These are phyloP conservation scores for Rhyzopertha dominica DNA, from an alignment of 1,140 invertebrate genomes.

Conservation along the genomic window DNA sequence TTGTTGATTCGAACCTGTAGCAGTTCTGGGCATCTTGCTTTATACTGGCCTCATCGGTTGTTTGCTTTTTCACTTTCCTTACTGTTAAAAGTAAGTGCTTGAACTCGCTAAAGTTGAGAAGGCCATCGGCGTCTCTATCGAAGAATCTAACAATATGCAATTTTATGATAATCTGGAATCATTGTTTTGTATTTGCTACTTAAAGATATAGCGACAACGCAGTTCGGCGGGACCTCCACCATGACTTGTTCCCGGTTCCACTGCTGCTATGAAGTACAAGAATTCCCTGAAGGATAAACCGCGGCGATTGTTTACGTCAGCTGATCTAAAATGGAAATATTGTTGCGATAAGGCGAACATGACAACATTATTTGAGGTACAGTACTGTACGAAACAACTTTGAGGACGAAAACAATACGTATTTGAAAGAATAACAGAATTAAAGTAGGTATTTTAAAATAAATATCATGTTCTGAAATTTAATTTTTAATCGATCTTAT, in stretches of 20 bases:
- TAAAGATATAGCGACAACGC: constrained; percentile 48
- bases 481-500: too few relatives aligned
- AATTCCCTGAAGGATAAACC: constrained; percentile 47
- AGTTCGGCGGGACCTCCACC: constrained; percentile 44
- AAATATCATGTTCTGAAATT: too few relatives aligned
- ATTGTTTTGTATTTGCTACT: too few relatives aligned
- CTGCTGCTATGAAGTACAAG: constrained; percentile 43
- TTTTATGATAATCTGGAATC: constrained; percentile 1
- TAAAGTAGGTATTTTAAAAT: too few relatives aligned
- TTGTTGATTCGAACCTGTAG: constrained; percentile 22
- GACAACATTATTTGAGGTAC: too few relatives aligned
- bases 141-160: constrained; percentile 29
- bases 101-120: constrained; percentile 30
- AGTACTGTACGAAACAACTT: too few relatives aligned
- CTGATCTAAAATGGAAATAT: constrained; percentile 37
- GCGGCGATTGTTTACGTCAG: constrained; percentile 44
- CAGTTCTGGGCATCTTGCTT: constrained; percentile 28
- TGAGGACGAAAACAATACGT: too few relatives aligned
- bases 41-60: constrained; percentile 22
- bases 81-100: constrained; percentile 25
- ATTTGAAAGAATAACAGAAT: too few relatives aligned
- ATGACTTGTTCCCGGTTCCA: constrained; percentile 46
- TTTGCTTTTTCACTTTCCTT: constrained; percentile 29
- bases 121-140: constrained; percentile 30
- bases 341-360: constrained; percentile 4